These are phyloP conservation scores for Lepus europaeus DNA, from an alignment of 2,113 vertebrate genomes.

Conservation along the genomic window DNA sequence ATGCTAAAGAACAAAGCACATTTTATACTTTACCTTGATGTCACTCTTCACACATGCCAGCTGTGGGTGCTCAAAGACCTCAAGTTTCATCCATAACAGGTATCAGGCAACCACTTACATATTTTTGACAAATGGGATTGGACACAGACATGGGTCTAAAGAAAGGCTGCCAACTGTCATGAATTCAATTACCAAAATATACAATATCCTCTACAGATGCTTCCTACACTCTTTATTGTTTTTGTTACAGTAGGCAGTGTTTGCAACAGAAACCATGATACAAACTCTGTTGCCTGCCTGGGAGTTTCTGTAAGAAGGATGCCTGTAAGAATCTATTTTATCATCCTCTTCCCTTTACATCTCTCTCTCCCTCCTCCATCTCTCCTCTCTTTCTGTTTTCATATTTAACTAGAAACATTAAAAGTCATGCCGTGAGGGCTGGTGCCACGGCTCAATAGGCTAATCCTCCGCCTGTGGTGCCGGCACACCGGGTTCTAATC, in stretches of 20 bases:
- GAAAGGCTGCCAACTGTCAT: background rate
- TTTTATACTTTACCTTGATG: background rate
- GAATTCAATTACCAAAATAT: background rate
- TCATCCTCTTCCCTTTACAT: too few relatives aligned
- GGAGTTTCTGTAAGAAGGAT: too few relatives aligned
- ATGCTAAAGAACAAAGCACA: background rate
- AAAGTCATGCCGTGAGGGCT: background rate
- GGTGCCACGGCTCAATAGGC: too few relatives aligned
- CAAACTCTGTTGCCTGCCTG: background rate
- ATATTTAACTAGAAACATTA: constrained; percentile 70
- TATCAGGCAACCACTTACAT: background rate
- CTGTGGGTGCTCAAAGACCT: background rate
- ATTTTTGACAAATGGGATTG: background rate
- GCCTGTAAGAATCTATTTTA: too few relatives aligned
- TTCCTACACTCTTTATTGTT: too few relatives aligned
- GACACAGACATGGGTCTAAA: background rate
- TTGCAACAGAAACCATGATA: too few relatives aligned
- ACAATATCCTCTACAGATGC: background rate
- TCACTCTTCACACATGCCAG: background rate
- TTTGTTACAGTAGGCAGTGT: too few relatives aligned
- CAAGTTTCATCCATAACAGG: background rate
- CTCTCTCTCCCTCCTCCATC: too few relatives aligned
- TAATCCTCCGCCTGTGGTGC: too few relatives aligned
- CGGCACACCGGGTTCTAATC: too few relatives aligned
- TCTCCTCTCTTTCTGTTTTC: constrained; percentile 39